Evolutionary conservation across 1,140 invertebrate species (phyloP).

Genomic region (Leptestheria dahalacensis): DNA sequence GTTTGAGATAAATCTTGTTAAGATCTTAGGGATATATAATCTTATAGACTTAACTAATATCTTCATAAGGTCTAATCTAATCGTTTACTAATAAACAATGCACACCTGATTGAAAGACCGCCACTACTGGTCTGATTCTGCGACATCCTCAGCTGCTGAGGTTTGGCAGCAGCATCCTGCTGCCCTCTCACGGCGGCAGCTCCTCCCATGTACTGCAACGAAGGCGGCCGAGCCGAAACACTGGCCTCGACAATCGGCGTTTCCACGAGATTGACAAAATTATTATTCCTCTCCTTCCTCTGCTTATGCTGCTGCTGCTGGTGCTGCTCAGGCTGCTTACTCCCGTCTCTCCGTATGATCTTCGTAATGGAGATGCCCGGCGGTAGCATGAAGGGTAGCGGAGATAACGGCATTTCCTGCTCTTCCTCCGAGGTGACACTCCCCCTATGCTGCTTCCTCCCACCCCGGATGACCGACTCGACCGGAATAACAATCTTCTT

Average conservation of each 20-base stretch:
- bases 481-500: not conserved
- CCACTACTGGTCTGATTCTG: not conserved
- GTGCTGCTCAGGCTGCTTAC: not conserved
- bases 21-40: too few species aligned
- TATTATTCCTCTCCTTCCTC: not conserved
- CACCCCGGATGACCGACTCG: not conserved
- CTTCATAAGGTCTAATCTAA: too few species aligned
- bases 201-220: not conserved
- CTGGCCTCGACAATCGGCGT: not conserved
- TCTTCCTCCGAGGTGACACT: not conserved
- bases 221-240: not conserved
- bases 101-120: not conserved
- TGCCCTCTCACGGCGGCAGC: not conserved
- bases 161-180: not conserved
- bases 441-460: not conserved
- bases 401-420: not conserved
- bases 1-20: too few species aligned
- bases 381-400: not conserved
- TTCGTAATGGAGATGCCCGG: constrained; percentile 8
- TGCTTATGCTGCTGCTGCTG: not conserved
- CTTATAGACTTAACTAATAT: too few species aligned
- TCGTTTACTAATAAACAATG: too few species aligned
- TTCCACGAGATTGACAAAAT: not conserved
- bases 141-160: not conserved
- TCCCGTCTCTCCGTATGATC: not conserved